phyloP scores from a whole-genome alignment of 2,888 invertebrate species.

The Cantharis rustica region DNA sequence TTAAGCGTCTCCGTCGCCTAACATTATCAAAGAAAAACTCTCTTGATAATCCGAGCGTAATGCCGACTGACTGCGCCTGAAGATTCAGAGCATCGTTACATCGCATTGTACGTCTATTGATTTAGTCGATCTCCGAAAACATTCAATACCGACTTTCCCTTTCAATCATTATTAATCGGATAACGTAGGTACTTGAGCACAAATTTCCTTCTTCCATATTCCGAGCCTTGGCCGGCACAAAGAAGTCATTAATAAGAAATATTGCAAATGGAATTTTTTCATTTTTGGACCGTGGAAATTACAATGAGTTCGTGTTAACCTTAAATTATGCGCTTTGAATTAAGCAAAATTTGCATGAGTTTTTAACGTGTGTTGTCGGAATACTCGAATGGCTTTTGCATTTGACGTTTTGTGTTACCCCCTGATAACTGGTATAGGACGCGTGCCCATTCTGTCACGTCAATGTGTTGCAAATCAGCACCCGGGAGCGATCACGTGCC shows the following conservation, averaged over 20 bases:
- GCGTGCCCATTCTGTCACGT: constrained; percentile 48
- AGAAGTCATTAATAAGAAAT: neutral
- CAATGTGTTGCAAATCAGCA: constrained; percentile 49
- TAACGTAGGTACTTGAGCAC: neutral
- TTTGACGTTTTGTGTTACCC: constrained; percentile 30
- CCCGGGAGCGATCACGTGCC: constrained; percentile 43
- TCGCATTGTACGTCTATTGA: neutral
- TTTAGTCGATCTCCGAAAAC: neutral
- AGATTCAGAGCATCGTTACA: constrained; percentile 28
- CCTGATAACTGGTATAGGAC: constrained; percentile 38
- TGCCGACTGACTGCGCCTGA: constrained; percentile 41
- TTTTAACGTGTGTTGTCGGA: constrained; percentile 12
- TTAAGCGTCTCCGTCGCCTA: constrained; percentile 43
- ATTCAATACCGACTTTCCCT: neutral
- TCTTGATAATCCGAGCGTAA: constrained; percentile 52
- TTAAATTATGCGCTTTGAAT: constrained; percentile 22
- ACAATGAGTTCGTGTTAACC: neutral
- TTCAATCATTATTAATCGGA: neutral
- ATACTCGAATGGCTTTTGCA: constrained; percentile 20
- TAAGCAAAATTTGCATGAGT: constrained; percentile 22
- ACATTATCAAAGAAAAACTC: constrained; percentile 47
- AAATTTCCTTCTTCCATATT: neutral
- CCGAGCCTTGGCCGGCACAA: neutral
- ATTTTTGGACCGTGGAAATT: neutral
- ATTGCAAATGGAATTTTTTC: neutral